Evolutionary conservation across 2,888 invertebrate species (phyloP), one percentile per base, ranked within the genome.

Genomic region (Euplexia lucipara): DNA sequence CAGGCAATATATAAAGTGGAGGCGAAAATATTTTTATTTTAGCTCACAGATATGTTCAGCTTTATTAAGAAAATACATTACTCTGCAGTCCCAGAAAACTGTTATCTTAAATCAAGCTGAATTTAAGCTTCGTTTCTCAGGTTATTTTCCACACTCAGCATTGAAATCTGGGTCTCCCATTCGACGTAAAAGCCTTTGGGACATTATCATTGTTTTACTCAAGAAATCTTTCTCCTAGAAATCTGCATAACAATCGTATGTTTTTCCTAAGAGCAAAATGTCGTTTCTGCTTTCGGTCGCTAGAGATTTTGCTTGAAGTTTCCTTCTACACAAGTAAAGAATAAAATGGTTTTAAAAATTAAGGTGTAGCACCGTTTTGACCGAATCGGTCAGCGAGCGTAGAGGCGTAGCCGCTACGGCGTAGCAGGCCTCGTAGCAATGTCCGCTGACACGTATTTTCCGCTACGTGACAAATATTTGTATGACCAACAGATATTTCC

Each of bases 391-490:
- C 34, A 26, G 69, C 59, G 52, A 60, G 51, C 34, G 16, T 10
- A 7, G 32, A 14, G 12, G 20, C 53, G 72, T 70, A 66, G 59
- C 59, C 2, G 60, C 70, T 70, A 73, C 70, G 67, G n/a, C 67
- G 71, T 51, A 70, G 63, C 35, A 39, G 1, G 8, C 5, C 22
- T 62, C 53, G 66, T 66, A 66, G 67, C 70, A 54, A 26, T 37
- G 26, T 34, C 16, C 32, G 37, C 14, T 30, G 16, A 48, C 20
- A 42, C 8, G 10, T 48, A 18, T 35, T 37, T 47, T 32, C 16
- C 7, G 53, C 32, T 70, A 63, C 63, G 63, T 47, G 53, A 53
- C 54, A 63, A 70, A 53, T 69, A 63, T 69, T 63, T 54, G 71
- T 70, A 54, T 39, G 32, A 7, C 5, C 48, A 53, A 49, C 32